These are phyloP conservation scores for Grammomys surdaster DNA, from an alignment of 2,113 vertebrate genomes.

Conservation along the genomic window DNA sequence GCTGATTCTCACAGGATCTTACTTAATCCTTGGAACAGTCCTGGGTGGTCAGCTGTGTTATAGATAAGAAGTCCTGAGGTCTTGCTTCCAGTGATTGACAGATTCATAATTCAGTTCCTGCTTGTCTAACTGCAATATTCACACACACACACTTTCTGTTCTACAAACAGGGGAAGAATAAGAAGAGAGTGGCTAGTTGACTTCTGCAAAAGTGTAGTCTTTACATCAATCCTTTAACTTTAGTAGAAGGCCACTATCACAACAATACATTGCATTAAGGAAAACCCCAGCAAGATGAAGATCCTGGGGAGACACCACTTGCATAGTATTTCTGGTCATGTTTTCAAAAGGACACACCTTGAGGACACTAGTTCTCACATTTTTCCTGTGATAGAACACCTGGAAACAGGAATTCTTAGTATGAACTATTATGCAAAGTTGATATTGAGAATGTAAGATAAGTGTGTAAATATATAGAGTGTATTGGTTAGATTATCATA, in stretches of 20 bases:
- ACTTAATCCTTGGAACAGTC: neutral
- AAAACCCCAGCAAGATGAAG: neutral
- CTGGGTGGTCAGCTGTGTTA: neutral
- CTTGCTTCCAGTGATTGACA: slow-evolving; percentile 12
- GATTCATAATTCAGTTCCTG: neutral
- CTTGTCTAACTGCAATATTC: slow-evolving; percentile 25
- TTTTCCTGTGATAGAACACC: neutral
- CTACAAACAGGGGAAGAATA: neutral
- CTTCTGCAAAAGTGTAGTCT: slow-evolving; percentile 2
- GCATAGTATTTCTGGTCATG: slow-evolving; percentile 46
- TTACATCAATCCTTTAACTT: neutral
- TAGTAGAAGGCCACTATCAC: neutral
- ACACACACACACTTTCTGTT: neutral
- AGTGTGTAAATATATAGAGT: neutral
- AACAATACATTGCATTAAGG: slow-evolving; percentile 35
- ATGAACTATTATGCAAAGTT: slow-evolving; percentile 3
- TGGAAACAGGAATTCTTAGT: neutral
- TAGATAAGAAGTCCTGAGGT: neutral
- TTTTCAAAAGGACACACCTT: neutral
- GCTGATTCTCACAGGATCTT: neutral
- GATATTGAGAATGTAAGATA: slow-evolving; percentile 38
- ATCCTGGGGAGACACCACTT: neutral
- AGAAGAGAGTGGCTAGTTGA: neutral
- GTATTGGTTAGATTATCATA: neutral
- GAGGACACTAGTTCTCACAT: slow-evolving; percentile 20